A percentile compares a stretch with the other conserved stretches of the same genome.
phyloP scores from a whole-genome alignment of 2,888 invertebrate species.

The Chironomus riparius region DNA sequence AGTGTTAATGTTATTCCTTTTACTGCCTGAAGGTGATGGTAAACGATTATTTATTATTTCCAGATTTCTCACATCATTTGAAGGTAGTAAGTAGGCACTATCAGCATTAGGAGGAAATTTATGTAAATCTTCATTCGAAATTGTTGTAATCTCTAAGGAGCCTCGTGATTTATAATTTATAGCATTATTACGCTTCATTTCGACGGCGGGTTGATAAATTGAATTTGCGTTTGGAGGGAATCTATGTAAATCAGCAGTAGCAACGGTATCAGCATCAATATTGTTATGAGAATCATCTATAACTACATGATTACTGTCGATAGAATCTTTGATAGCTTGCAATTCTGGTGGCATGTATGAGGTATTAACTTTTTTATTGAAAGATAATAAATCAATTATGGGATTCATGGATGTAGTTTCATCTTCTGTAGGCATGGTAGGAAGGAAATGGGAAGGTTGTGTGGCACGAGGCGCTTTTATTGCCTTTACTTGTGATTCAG shows the following conservation, averaged over 20 bases:
- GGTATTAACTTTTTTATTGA: slow-evolving; percentile 4
- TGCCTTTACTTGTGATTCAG: not conserved
- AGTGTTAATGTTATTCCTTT: not conserved
- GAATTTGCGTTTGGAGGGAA: slow-evolving; percentile 28
- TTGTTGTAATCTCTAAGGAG: too few species aligned
- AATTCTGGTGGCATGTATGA: slow-evolving; percentile 14
- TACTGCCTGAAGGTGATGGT: slow-evolving; percentile 7
- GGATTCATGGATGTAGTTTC: slow-evolving; percentile 8
- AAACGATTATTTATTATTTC: slow-evolving; percentile 7
- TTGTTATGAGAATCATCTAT: not conserved
- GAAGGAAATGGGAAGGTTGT: slow-evolving; percentile 2
- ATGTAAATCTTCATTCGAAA: not conserved
- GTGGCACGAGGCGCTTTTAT: not conserved
- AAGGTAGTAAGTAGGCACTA: slow-evolving; percentile 35
- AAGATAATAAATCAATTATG: slow-evolving; percentile 5
- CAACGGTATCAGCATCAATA: not conserved
- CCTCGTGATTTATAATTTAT: not conserved
- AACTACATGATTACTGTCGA: slow-evolving; percentile 3
- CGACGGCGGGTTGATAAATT: slow-evolving; percentile 33
- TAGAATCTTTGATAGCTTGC: slow-evolving; percentile 13
- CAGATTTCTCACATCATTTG: not conserved
- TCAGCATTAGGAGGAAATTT: slow-evolving; percentile 20
- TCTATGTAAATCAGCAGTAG: not conserved
- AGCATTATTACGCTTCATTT: too few species aligned
- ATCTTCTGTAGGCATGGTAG: not conserved